A percentile compares a stretch with the other conserved stretches of the same genome.
Conservation (phyloP, 2,888 invertebrate genomes). For the Glaucopsyche alexis region DNA sequence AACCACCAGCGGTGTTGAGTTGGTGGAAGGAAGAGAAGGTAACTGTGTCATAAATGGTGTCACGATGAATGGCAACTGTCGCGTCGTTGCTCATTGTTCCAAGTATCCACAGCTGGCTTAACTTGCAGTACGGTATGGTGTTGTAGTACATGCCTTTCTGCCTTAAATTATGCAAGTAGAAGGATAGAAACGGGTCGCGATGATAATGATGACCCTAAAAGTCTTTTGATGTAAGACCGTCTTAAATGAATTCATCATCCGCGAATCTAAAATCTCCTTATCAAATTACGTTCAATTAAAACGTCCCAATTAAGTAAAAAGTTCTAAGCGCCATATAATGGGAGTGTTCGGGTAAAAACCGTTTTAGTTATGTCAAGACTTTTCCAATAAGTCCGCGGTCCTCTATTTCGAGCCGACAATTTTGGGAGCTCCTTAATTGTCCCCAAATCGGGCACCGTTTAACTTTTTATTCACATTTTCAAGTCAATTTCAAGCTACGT, state of each 20-base stretch:
- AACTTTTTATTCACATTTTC: conserved; percentile 21
- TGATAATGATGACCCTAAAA: neutral
- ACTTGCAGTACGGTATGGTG: too few species aligned
- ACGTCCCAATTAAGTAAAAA: conserved; percentile 1
- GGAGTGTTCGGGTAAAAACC: conserved; percentile 21
- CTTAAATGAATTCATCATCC: conserved; percentile 1
- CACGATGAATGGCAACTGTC: too few species aligned
- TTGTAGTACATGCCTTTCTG: too few species aligned
- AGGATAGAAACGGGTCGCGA: neutral
- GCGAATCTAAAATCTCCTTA: conserved; percentile 5
- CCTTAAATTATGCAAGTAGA: too few species aligned
- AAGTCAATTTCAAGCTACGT: conserved; percentile 22
- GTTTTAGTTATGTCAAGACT: conserved; percentile 27
- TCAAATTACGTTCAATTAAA: conserved; percentile 16
- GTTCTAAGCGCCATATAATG: conserved; percentile 16
- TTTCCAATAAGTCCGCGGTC: conserved; percentile 26
- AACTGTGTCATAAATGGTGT: conserved; percentile 19
- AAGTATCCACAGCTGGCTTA: too few species aligned
- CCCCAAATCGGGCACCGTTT: conserved; percentile 1
- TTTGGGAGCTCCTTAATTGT: conserved; percentile 24
- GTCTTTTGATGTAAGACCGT: neutral
- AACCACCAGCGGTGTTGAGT: conserved; percentile 79
- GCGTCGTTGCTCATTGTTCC: too few species aligned
- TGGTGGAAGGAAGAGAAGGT: conserved; percentile 72
- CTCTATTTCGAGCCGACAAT: conserved; percentile 17